phyloP scores from a whole-genome alignment of 2,888 invertebrate genomes.

The Lasioglossum marginatum region DNA sequence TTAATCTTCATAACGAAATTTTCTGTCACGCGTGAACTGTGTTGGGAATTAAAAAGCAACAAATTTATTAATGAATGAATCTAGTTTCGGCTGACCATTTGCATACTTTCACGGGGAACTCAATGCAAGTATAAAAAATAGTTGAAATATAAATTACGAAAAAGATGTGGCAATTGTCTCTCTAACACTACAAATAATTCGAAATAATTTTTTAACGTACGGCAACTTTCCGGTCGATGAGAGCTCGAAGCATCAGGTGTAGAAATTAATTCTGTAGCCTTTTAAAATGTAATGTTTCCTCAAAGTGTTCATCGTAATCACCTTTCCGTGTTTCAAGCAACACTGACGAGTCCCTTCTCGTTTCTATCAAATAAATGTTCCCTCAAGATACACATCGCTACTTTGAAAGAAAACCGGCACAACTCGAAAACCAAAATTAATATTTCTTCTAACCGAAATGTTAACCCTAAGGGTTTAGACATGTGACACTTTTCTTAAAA shows the following conservation, averaged over 20 bases:
- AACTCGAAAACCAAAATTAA: too few relatives aligned
- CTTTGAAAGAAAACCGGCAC: too few relatives aligned
- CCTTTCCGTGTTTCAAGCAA: too few relatives aligned
- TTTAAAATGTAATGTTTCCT: neutral
- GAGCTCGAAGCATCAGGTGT: neutral
- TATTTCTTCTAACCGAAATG: too few relatives aligned
- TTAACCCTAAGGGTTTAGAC: too few relatives aligned
- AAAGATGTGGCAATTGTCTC: neutral
- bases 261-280: neutral
- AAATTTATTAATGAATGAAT: too few relatives aligned
- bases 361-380: neutral
- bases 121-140: neutral
- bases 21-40: neutral
- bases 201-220: neutral
- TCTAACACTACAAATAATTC: neutral
- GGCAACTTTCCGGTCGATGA: neutral
- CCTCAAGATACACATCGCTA: neutral
- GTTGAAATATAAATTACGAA: neutral
- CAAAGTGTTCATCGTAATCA: neutral
- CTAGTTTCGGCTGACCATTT: neutral
- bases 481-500: too few relatives aligned
- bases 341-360: too few relatives aligned
- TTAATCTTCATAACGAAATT: neutral
- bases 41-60: too few relatives aligned
- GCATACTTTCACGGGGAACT: neutral